A percentile compares a stretch with the other conserved stretches of the same genome.
Conservation (phyloP, 2,888 invertebrate species). For the Caenorhabditis sp. region DNA sequence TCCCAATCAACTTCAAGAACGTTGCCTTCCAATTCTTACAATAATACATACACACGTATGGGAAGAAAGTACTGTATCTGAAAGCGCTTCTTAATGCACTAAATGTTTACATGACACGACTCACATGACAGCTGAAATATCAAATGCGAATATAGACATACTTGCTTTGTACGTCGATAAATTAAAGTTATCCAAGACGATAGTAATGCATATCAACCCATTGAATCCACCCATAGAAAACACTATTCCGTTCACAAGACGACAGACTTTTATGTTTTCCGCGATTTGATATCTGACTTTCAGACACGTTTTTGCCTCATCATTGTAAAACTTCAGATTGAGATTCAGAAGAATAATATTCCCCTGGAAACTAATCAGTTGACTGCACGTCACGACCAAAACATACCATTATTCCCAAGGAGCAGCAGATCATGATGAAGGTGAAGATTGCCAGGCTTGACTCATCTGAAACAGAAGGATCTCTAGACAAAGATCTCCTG, state of each 20-base stretch:
- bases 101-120: background rate
- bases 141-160: slow-evolving; percentile 38
- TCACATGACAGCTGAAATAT: slow-evolving; percentile 40
- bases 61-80: slow-evolving; percentile 44
- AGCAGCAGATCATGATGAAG: slow-evolving; percentile 14
- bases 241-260: slow-evolving; percentile 35
- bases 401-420: slow-evolving; percentile 36
- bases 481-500: background rate
- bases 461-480: slow-evolving; percentile 21
- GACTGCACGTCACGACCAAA: background rate
- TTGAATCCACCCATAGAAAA: slow-evolving; percentile 52
- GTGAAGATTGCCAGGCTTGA: slow-evolving; percentile 14
- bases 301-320: background rate
- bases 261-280: slow-evolving; percentile 50
- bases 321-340: slow-evolving; percentile 26
- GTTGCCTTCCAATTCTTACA: slow-evolving; percentile 29
- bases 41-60: slow-evolving; percentile 50
- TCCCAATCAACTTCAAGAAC: background rate
- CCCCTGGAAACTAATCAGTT: slow-evolving; percentile 20
- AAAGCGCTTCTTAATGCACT: background rate
- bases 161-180: slow-evolving; percentile 15
- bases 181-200: slow-evolving; percentile 35
- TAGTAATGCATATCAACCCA: slow-evolving; percentile 22
- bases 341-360: slow-evolving; percentile 24
- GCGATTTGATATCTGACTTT: slow-evolving; percentile 39